phyloP scores from a whole-genome alignment of 1,140 invertebrate species.

The Penaeus indicus region DNA sequence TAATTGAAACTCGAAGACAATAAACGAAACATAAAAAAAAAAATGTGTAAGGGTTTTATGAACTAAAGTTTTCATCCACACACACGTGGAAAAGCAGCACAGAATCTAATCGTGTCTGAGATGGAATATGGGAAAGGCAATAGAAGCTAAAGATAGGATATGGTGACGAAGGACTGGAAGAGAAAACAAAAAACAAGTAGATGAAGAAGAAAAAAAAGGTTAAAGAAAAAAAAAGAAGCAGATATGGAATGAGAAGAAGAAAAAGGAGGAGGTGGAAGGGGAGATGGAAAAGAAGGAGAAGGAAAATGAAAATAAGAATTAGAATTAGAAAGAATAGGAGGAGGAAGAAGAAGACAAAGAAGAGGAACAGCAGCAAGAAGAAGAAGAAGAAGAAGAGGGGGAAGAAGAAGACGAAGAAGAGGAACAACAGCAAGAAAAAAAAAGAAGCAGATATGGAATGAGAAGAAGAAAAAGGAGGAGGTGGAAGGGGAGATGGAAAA shows the following conservation, averaged over 20 bases:
- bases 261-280: neutral
- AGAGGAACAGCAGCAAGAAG: neutral
- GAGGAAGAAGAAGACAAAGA: too few species aligned
- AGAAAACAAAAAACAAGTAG: neutral
- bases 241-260: constrained; percentile 4
- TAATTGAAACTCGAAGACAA: too few species aligned
- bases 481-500: too few species aligned
- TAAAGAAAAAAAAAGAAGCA: constrained; percentile 3
- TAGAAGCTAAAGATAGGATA: neutral
- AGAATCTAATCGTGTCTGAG: too few species aligned
- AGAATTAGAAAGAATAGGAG: neutral
- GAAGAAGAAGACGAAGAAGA: neutral
- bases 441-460: neutral
- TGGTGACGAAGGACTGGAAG: neutral
- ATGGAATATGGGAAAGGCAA: too few species aligned
- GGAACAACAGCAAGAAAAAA: neutral
- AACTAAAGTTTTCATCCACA: too few species aligned
- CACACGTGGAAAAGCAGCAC: too few species aligned
- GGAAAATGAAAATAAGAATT: too few species aligned
- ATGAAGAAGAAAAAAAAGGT: neutral
- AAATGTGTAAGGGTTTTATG: too few species aligned
- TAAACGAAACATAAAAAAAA: neutral
- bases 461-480: neutral
- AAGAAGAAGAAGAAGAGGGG: constrained; percentile 12
- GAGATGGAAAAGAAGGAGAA: constrained; percentile 3